Percentiles rank a stretch among this genome's conserved stretches.
Conservation (phyloP, 2,797 vertebrate species). For the Pangasius sanitwongsei region DNA sequence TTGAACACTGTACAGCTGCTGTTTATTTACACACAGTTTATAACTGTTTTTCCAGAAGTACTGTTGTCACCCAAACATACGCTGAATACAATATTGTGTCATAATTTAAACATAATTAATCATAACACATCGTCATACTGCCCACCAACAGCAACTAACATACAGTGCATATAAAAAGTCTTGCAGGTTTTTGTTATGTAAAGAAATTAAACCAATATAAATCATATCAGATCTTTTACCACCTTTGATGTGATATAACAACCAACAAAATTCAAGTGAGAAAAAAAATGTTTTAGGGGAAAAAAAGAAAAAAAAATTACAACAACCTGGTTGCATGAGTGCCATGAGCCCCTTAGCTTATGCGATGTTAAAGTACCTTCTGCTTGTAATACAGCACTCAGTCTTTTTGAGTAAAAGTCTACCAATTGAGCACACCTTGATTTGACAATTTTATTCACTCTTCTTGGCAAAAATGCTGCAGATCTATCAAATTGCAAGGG, state of each 20-base stretch:
- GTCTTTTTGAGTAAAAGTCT: no score
- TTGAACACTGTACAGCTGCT: background rate
- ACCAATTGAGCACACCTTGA: no score
- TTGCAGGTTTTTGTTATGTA: background rate
- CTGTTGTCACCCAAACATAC: background rate
- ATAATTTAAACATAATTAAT: background rate
- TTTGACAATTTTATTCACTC: no score
- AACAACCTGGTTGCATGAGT: background rate
- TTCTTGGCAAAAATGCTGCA: background rate
- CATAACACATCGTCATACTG: background rate
- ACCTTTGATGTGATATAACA: background rate
- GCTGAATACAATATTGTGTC: background rate
- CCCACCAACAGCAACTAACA: background rate
- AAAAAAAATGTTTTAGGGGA: no score
- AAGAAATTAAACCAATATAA: background rate
- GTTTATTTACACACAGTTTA: background rate
- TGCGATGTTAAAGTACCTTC: no score
- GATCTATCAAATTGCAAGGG: background rate
- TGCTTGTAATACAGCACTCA: no score
- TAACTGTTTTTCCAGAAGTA: background rate
- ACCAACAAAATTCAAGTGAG: no score
- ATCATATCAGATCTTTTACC: background rate
- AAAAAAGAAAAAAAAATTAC: background rate
- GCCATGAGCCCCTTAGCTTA: no score
- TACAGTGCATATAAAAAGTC: background rate